Conservation (phyloP, 1,140 invertebrate species). For the Octopus bimaculoides region DNA sequence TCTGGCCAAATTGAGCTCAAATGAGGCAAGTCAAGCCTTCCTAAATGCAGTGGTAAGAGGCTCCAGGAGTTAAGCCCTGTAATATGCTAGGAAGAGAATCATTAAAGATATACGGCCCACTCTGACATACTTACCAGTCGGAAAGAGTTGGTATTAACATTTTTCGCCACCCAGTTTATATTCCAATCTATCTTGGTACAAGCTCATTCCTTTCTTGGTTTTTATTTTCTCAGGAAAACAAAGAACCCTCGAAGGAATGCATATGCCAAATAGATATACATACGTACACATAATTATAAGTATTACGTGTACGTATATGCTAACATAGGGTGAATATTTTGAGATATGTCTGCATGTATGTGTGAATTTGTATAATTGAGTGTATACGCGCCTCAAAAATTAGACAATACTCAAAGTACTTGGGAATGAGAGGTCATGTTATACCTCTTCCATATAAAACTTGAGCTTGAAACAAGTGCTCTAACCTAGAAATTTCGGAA, state of each 20-base stretch:
- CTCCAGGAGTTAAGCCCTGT: constrained; percentile 14
- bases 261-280: too few species aligned
- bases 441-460: constrained; percentile 14
- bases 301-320: too few species aligned
- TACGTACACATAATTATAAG: too few species aligned
- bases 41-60: constrained; percentile 1
- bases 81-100: constrained; percentile 13
- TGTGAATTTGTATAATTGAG: too few species aligned
- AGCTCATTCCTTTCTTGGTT: too few species aligned
- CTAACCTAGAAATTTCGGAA: constrained; percentile 15
- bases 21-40: not conserved
- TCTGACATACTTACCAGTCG: constrained; percentile 8
- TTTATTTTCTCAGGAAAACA: too few species aligned
- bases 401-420: constrained; percentile 7
- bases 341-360: too few species aligned
- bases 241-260: too few species aligned
- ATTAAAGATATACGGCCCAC: not conserved
- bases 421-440: not conserved
- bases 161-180: too few species aligned
- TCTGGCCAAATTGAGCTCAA: not conserved
- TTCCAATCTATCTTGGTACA: too few species aligned
- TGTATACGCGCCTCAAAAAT: not conserved
- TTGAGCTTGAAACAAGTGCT: constrained; percentile 9
- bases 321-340: too few species aligned
- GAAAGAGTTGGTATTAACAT: not conserved